A percentile compares a stretch with the other conserved stretches of the same genome.
phyloP scores from a whole-genome alignment of 2,113 vertebrate species.

The Gambusia holbrooki region DNA sequence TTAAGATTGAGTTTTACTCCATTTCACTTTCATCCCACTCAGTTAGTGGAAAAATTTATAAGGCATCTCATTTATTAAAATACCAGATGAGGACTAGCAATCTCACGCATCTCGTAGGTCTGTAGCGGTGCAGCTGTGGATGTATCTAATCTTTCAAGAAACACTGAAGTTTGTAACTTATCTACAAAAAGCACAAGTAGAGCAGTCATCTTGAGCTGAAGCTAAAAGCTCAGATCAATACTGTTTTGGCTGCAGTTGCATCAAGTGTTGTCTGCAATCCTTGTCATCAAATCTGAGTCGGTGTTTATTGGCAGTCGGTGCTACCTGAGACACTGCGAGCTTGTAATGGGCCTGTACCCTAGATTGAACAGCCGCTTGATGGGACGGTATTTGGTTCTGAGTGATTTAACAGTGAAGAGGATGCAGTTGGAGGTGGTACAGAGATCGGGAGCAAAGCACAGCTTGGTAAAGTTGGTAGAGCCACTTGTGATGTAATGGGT shows the following conservation, averaged over 20 bases:
- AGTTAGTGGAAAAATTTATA: not conserved
- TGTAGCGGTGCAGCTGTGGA: not conserved
- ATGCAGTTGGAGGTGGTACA: conserved; percentile 20
- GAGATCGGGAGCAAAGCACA: not conserved
- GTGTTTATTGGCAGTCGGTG: conserved; percentile 27
- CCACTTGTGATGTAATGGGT: too few relatives aligned
- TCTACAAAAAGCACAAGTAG: conserved; percentile 8
- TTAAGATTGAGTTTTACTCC: conserved; percentile 19
- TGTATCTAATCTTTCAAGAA: not conserved
- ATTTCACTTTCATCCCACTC: conserved; percentile 40
- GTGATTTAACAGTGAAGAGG: conserved; percentile 26
- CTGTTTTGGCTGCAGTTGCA: not conserved
- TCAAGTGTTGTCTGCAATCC: conserved; percentile 8
- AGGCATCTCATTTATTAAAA: conserved; percentile 3
- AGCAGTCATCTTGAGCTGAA: not conserved
- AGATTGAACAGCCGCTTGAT: conserved; percentile 47
- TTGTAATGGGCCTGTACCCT: conserved; percentile 53
- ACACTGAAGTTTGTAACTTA: conserved; percentile 3
- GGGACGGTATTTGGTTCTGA: conserved; percentile 11
- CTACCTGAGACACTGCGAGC: conserved; percentile 6
- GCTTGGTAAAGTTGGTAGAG: not conserved
- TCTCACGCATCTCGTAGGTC: not conserved
- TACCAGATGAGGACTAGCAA: conserved; percentile 23
- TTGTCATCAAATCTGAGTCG: conserved; percentile 18
- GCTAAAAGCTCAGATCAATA: conserved; percentile 17